Percentiles rank a stretch among this genome's conserved stretches.
These are phyloP conservation scores for Eptesicus fuscus DNA, from an alignment of 2,113 vertebrate genomes.

Conservation along the genomic window DNA sequence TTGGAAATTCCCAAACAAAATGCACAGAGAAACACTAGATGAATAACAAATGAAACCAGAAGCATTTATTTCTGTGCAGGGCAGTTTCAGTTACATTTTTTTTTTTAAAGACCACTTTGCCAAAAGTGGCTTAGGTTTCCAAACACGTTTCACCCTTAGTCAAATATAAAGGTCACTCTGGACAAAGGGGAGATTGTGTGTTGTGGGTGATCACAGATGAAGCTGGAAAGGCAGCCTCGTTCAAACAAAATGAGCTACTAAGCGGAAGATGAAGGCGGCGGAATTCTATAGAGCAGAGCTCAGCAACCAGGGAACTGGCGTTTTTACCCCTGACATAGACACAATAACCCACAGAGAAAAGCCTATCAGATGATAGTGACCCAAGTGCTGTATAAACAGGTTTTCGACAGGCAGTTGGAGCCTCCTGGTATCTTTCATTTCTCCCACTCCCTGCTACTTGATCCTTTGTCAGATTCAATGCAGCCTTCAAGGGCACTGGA, in stretches of 20 bases:
- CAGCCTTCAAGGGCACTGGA: slow-evolving; percentile 69
- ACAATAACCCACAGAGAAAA: background rate
- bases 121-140: slow-evolving; percentile 32
- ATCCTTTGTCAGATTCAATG: slow-evolving; percentile 55
- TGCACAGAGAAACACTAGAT: slow-evolving; percentile 40
- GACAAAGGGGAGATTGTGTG: slow-evolving; percentile 28
- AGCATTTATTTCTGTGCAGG: background rate
- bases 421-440: background rate
- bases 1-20: slow-evolving; percentile 65
- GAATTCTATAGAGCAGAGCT: background rate
- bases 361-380: slow-evolving; percentile 37
- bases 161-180: background rate
- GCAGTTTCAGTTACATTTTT: slow-evolving; percentile 16
- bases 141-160: slow-evolving; percentile 32
- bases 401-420: slow-evolving; percentile 23
- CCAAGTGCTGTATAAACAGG: slow-evolving; percentile 42
- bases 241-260: background rate
- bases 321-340: slow-evolving; percentile 17
- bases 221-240: background rate
- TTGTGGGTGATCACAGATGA: slow-evolving; percentile 26
- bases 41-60: slow-evolving; percentile 62
- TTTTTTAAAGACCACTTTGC: slow-evolving; percentile 51
- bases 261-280: background rate
- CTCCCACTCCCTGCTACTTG: slow-evolving; percentile 41
- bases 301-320: background rate